Conservation (phyloP, 1,140 invertebrate species). For the Arctopsyche grandis region DNA sequence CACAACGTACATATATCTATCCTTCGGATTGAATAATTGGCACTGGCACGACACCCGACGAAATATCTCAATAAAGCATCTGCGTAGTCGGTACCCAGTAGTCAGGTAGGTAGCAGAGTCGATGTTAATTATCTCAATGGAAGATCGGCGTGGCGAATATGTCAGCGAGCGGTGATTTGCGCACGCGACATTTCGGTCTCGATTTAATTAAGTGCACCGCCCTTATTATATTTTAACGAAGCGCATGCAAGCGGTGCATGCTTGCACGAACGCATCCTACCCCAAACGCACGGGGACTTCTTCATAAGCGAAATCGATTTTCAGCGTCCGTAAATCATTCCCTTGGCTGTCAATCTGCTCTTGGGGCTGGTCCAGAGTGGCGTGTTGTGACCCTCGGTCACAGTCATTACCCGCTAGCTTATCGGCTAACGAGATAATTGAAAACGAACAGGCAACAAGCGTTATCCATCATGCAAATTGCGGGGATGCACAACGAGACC, state of each 20-base stretch:
- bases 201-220: slow-evolving; percentile 16
- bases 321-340: too few species aligned
- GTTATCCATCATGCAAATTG: slow-evolving; percentile 1
- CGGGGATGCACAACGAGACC: not conserved
- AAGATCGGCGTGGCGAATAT: too few species aligned
- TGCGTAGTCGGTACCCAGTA: not conserved
- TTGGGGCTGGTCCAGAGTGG: too few species aligned
- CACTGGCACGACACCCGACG: not conserved
- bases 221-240: slow-evolving; percentile 10
- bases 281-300: not conserved
- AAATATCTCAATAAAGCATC: slow-evolving; percentile 5
- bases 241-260: slow-evolving; percentile 3
- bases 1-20: too few species aligned
- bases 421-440: not conserved
- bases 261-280: slow-evolving; percentile 3
- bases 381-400: not conserved
- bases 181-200: not conserved
- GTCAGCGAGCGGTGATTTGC: too few species aligned
- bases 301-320: not conserved
- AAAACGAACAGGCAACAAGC: not conserved
- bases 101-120: not conserved
- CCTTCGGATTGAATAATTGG: slow-evolving; percentile 13
- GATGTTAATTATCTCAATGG: not conserved
- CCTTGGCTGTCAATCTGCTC: too few species aligned
- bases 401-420: not conserved